Base-by-base conservation (phyloP, 2,113 vertebrate species). In the Heterotilapia buettikoferi region DNA sequence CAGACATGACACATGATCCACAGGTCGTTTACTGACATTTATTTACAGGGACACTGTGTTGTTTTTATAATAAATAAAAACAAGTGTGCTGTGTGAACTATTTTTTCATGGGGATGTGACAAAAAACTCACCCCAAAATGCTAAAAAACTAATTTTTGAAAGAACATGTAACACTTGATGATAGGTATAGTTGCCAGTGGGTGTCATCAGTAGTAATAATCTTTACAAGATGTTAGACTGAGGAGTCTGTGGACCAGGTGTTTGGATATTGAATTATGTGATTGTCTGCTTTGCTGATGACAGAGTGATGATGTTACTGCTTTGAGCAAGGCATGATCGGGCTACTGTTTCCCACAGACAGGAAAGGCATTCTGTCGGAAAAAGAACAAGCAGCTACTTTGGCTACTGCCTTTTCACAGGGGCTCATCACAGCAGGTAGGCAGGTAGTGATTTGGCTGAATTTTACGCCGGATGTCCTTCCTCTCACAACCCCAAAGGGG, bases 401-500 rank as follows among this genome's bases (percentile, higher is more conserved):
- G 16, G 31, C 31, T 66, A 12, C 18, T 66, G 31, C 31, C 18
- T 36, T 66, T 36, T 66, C 31, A 36, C 61, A 66, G 18, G 1
- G 18, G 10, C 6, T 66, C 31, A n/a, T n/a, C 2, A 36, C 61
- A 66, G 61, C 61, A 36, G 10, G 31, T 63, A 63, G 59, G 31
- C 59, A 36, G 16, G 18, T n/a, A 59, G 6, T 66, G 6, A 12
- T 66, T 66, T 66, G 2, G 31, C 18, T 36, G 61, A n/a, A 36
- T 66, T 36, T 2, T 66, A 36, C 1, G 0, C 10, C 0, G 0
- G 31, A 36, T 36, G 0, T 18, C 61, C 31, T 19, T 36, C 61
- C 61, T n/a, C 18, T 33, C 9, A 36, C 61, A 66, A 66, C 18
- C 31, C 31, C 31, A 66, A 36, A 36, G 61, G 9, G 16, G 16